Conservation (phyloP, 2,888 invertebrate species). For the Elysia crispata region DNA sequence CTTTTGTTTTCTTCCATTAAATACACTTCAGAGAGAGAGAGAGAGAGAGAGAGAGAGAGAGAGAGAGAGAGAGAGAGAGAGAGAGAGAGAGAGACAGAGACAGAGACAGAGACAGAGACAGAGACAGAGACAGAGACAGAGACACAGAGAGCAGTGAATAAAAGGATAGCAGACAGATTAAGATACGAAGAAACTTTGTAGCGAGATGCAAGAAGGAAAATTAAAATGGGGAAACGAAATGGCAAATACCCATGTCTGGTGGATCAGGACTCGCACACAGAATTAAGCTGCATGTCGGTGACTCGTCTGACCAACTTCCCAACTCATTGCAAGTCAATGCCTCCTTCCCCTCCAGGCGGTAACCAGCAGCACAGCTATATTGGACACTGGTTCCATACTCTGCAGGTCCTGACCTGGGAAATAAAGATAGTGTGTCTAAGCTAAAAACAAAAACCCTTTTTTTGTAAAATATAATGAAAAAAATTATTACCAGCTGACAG, state of each 20-base stretch:
- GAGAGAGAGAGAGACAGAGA: constrained; percentile 3
- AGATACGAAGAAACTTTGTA: no score
- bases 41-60: not conserved
- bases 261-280: constrained; percentile 65
- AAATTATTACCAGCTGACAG: no score
- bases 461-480: no score
- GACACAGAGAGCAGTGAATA: not conserved
- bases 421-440: not conserved
- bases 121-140: constrained; percentile 19
- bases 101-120: not conserved
- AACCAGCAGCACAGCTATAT: constrained; percentile 64
- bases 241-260: constrained; percentile 59
- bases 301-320: constrained; percentile 63
- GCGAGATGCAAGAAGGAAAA: no score
- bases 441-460: no score
- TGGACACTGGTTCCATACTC: constrained; percentile 50
- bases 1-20: no score
- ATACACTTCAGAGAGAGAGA: not conserved
- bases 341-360: constrained; percentile 55
- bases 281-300: constrained; percentile 65
- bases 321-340: constrained; percentile 52
- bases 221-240: not conserved
- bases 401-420: constrained; percentile 20
- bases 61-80: constrained; percentile 10
- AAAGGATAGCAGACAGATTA: no score